Evolutionary conservation across 1,140 invertebrate species (phyloP).

Genomic region (Trichonephila clavipes): DNA sequence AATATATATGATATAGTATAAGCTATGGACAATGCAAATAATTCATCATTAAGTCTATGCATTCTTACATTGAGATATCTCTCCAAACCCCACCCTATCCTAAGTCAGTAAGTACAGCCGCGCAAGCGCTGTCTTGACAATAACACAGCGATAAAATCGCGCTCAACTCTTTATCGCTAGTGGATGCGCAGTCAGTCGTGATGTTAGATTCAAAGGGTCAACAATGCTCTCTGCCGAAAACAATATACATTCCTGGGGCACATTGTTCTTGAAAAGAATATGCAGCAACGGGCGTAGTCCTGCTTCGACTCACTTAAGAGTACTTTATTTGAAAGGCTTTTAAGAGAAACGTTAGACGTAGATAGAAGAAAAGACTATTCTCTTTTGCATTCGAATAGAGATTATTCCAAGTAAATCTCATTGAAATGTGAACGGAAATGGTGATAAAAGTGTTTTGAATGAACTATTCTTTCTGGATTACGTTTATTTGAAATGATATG

Average conservation of each 20-base stretch:
- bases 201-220: neutral
- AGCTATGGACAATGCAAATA: neutral
- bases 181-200: slow-evolving; percentile 28
- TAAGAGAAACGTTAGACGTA: neutral
- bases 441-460: neutral
- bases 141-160: neutral
- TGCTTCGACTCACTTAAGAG: neutral
- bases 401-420: neutral
- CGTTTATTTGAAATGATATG: neutral
- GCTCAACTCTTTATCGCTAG: slow-evolving; percentile 1
- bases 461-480: neutral
- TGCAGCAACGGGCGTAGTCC: neutral
- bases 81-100: neutral
- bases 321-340: neutral
- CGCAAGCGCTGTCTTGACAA: neutral
- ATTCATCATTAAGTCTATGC: neutral
- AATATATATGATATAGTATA: too few species aligned
- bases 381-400: neutral
- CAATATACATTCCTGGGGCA: neutral
- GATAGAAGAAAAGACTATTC: neutral
- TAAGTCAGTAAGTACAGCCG: neutral
- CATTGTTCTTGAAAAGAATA: slow-evolving; percentile 35
- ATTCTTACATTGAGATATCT: neutral
- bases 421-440: neutral
- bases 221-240: neutral